phyloP scores from a whole-genome alignment of 2,888 invertebrate genomes.

The Beris chalybata region DNA sequence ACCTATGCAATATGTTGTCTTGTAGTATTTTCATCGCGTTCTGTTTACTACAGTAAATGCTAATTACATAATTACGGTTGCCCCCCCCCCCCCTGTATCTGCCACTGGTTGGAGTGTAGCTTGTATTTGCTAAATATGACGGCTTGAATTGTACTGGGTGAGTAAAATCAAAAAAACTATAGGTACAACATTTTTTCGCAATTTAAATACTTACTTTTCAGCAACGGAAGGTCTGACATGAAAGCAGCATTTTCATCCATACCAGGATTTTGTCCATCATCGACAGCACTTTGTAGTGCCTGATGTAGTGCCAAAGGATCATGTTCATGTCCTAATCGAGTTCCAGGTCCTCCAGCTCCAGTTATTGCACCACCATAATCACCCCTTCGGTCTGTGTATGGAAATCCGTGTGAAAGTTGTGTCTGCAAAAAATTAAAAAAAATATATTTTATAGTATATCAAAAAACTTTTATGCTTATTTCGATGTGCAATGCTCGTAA shows the following conservation, averaged over 20 bases:
- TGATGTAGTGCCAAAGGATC: slow-evolving; percentile 78
- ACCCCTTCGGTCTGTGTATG: slow-evolving; percentile 61
- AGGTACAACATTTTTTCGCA: no score
- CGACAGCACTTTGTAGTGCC: slow-evolving; percentile 72
- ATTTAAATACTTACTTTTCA: slow-evolving; percentile 75
- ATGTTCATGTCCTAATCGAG: slow-evolving; percentile 62
- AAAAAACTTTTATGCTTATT: neutral
- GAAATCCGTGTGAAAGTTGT: slow-evolving; percentile 66
- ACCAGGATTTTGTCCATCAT: slow-evolving; percentile 71
- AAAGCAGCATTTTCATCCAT: slow-evolving; percentile 86
- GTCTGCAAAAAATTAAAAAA: slow-evolving; percentile 45
- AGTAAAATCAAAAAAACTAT: no score
- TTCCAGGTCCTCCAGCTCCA: slow-evolving; percentile 58
- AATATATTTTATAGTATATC: slow-evolving; percentile 13
- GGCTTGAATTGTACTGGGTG: no score
- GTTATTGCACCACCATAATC: slow-evolving; percentile 64
- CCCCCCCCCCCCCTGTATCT: no score
- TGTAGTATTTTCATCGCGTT: no score
- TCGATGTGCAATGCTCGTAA: neutral
- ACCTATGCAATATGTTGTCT: no score
- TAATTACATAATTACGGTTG: no score
- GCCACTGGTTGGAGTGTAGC: no score
- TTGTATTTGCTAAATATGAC: no score
- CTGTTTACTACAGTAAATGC: no score
- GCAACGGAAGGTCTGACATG: slow-evolving; percentile 85